Conservation (phyloP, 2,797 vertebrate genomes). For the Gastrophryne carolinensis region DNA sequence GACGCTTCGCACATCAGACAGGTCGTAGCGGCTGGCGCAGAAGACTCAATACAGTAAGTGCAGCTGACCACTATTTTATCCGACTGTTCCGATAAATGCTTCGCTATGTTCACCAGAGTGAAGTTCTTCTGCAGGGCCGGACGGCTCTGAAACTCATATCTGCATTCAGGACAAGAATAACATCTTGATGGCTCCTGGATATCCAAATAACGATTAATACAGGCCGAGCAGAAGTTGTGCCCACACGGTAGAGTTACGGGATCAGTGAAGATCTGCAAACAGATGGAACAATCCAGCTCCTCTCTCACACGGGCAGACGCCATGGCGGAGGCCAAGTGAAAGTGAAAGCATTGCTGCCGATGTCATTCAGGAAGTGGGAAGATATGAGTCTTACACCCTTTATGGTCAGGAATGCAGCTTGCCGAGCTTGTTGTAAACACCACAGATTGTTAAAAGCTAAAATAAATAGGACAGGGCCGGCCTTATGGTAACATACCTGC, state of each 20-base stretch:
- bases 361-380: neutral
- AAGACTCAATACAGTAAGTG: conserved; percentile 59
- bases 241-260: conserved; percentile 24
- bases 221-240: conserved; percentile 43
- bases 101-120: conserved; percentile 48
- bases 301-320: neutral
- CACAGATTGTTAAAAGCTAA: no score
- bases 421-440: no score
- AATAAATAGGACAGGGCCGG: no score
- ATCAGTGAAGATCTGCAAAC: conserved; percentile 66
- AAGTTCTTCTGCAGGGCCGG: conserved; percentile 67
- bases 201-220: conserved; percentile 58
- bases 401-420: no score
- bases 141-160: conserved; percentile 43
- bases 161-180: conserved; percentile 55
- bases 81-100: neutral
- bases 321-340: neutral
- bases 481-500: no score
- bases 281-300: conserved; percentile 73
- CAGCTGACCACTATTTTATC: conserved; percentile 48
- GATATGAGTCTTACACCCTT: no score
- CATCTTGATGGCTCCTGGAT: conserved; percentile 50
- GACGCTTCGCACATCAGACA: conserved; percentile 68
- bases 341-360: neutral
- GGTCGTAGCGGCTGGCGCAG: conserved; percentile 59